Base-by-base conservation (phyloP, 2,888 invertebrate species). In the Diarsia mendica region DNA sequence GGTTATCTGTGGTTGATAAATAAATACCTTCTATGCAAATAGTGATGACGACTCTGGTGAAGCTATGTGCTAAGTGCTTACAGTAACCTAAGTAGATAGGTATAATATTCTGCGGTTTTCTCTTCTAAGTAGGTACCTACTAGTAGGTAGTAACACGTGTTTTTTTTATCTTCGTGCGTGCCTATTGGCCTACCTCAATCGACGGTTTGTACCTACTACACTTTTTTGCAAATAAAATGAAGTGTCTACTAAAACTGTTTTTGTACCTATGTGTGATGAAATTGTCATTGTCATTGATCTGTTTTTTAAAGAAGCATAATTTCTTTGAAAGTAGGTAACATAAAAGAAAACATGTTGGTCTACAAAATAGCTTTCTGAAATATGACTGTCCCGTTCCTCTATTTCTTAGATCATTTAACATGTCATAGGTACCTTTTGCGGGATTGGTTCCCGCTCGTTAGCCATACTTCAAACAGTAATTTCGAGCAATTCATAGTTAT, bases 401-500 rank as follows among this genome's bases (percentile, higher is more conserved):
- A 20, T 58, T 58, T 8, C 15, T 28, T n/a, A n/a, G n/a, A n/a
- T n/a, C n/a, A n/a, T n/a, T n/a, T n/a, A n/a, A n/a, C n/a, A n/a
- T n/a, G n/a, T n/a, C n/a, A n/a, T n/a, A n/a, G n/a, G n/a, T n/a
- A n/a, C n/a, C n/a, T n/a, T n/a, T 78, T 23, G 11, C 9, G n/a
- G 58, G 55, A 72, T 83, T 60, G 67, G 49, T 61, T 64, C 23
- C 1, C 2, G 33, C 67, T 80, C 60, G 66, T 72, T 72, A 82
- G 61, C 55, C 20, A 58, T 72, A 53, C 46, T 51, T 78, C 55
- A 70, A 83, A 69, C 20, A 69, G 23, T 67, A 33, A 67, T 83
- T 70, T 58, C 5, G 15, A 64, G 82, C 23, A 44, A 53, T 82
- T 67, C 46, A 77, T 69, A 67, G 61, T 51, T 81, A 67, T 51